phyloP scores from a whole-genome alignment of 2,888 invertebrate genomes.

The Drosophila robusta region DNA sequence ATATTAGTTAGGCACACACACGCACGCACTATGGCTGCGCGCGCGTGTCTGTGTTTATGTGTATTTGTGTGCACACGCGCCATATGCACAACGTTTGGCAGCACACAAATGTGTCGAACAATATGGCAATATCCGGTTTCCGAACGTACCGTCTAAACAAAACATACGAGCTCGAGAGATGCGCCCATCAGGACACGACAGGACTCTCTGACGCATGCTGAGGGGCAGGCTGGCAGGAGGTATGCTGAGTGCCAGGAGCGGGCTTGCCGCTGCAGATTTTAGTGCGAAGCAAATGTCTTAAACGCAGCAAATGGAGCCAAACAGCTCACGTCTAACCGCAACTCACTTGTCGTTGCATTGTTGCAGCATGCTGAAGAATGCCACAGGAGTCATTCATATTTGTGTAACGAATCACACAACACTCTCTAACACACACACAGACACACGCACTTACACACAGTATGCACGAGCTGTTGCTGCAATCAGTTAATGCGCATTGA shows the following conservation, averaged over 20 bases:
- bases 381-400: background rate
- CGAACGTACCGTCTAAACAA: conserved; percentile 34
- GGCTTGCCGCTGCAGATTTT: background rate
- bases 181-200: background rate
- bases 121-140: conserved; percentile 57
- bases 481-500: conserved; percentile 37
- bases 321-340: conserved; percentile 6
- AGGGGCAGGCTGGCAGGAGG: background rate
- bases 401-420: background rate
- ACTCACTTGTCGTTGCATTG: conserved; percentile 10
- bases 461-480: conserved; percentile 10
- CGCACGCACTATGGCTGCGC: conserved; percentile 1
- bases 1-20: conserved; percentile 63
- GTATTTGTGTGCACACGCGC: conserved; percentile 19
- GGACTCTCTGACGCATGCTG: background rate
- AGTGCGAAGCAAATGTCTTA: background rate
- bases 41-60: too few species aligned
- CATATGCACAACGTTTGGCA: conserved; percentile 55
- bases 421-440: background rate
- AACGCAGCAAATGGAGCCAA: conserved; percentile 19
- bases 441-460: background rate
- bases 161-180: background rate
- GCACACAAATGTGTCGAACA: conserved; percentile 39
- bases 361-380: background rate
- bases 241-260: background rate